A percentile compares a stretch with the other conserved stretches of the same genome.
phyloP scores from a whole-genome alignment of 2,113 vertebrate genomes.

The Cromileptes altivelis region DNA sequence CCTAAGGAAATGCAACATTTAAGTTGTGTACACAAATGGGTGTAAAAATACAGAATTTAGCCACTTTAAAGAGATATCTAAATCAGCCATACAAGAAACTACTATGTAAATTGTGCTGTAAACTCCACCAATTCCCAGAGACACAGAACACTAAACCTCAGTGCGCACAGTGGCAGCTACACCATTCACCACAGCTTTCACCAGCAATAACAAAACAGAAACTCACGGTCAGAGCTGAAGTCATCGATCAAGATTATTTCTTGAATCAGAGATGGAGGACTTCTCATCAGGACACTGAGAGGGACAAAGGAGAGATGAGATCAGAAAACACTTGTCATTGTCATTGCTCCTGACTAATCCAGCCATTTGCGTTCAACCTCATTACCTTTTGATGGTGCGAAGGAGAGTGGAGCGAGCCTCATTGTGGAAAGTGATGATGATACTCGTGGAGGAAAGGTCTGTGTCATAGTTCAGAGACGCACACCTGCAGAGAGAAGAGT shows the following conservation, averaged over 20 bases:
- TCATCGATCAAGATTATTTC: constrained; percentile 98
- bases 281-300: constrained; percentile 92
- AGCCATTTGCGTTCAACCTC: accelerated
- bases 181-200: not conserved
- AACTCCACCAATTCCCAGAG: not conserved
- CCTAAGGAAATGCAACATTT: too few relatives aligned
- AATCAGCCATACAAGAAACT: not conserved
- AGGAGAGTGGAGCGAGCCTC: constrained; percentile 96
- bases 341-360: not conserved
- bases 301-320: not conserved
- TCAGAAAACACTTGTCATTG: not conserved
- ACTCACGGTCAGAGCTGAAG: constrained; percentile 97
- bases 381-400: constrained; percentile 94
- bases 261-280: constrained; percentile 91
- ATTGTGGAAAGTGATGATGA: constrained; percentile 98
- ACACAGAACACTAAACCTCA: not conserved
- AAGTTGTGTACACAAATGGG: too few relatives aligned
- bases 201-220: not conserved
- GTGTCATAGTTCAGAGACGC: constrained; percentile 89
- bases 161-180: too few relatives aligned
- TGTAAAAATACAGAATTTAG: not conserved
- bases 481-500: constrained; percentile 84
- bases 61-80: not conserved
- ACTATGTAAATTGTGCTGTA: not conserved
- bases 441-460: constrained; percentile 92